phyloP scores from a whole-genome alignment of 2,797 vertebrate species.

The Champsocephalus gunnari region DNA sequence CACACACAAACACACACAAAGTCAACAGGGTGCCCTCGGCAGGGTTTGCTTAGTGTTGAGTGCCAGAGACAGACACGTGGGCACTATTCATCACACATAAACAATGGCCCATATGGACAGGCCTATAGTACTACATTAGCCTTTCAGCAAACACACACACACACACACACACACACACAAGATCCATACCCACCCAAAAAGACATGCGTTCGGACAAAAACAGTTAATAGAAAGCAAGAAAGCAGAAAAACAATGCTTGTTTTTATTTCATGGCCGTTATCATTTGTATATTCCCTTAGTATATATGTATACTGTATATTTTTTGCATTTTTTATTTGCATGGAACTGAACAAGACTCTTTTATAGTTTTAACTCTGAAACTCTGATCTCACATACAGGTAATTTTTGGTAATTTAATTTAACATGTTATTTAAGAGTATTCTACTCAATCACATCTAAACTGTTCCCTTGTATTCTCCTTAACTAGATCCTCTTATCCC shows the following conservation, averaged over 20 bases:
- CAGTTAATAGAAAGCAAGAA: conserved; percentile 18
- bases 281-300: conserved; percentile 19
- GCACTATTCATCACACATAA: conserved; percentile 84
- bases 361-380: conserved; percentile 1
- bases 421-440: neutral
- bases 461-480: conserved; percentile 29
- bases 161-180: conserved; percentile 25
- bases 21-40: conserved; percentile 83
- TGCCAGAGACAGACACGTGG: conserved; percentile 80
- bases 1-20: conserved; percentile 53
- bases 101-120: conserved; percentile 81
- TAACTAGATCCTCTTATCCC: conserved; percentile 21
- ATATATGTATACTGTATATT: no score
- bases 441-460: conserved; percentile 6
- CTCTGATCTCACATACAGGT: neutral
- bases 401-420: no score
- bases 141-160: conserved; percentile 41
- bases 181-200: conserved; percentile 4
- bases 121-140: conserved; percentile 71
- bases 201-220: conserved; percentile 21
- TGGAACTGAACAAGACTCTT: no score
- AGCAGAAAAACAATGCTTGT: conserved; percentile 5
- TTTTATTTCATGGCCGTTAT: neutral
- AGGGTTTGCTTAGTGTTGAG: conserved; percentile 74
- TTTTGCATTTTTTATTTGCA: neutral